phyloP scores from a whole-genome alignment of 1,140 invertebrate species.

The Bombus breviceps region DNA sequence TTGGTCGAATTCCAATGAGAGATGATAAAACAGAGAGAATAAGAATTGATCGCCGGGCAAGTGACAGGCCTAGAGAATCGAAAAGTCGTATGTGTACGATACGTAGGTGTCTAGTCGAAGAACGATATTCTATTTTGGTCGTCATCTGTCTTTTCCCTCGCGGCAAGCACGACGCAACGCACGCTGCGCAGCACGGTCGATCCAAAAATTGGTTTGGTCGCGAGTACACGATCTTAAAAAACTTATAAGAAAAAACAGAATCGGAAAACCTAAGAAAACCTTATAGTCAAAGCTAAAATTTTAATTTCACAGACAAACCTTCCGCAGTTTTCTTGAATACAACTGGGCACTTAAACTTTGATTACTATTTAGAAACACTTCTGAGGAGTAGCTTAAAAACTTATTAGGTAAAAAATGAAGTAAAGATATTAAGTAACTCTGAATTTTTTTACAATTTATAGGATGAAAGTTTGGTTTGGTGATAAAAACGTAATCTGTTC shows the following conservation, averaged over 20 bases:
- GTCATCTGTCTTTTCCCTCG: constrained; percentile 60
- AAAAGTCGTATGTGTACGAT: constrained; percentile 39
- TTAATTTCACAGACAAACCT: not conserved
- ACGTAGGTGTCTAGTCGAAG: constrained; percentile 60
- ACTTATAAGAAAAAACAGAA: not conserved
- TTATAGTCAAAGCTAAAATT: not conserved
- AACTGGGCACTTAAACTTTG: no score
- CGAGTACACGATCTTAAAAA: constrained; percentile 34
- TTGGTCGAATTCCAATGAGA: not conserved
- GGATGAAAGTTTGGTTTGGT: no score
- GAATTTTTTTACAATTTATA: not conserved
- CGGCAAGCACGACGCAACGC: constrained; percentile 52
- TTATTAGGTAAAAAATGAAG: not conserved
- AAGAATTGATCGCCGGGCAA: not conserved
- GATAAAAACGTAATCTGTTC: not conserved
- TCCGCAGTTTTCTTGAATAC: no score
- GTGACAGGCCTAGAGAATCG: constrained; percentile 40
- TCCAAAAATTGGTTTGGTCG: constrained; percentile 42
- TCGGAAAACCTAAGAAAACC: not conserved
- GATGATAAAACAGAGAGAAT: not conserved
- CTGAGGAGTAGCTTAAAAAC: not conserved
- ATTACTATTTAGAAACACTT: not conserved
- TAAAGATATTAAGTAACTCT: not conserved
- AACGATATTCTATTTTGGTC: constrained; percentile 62
- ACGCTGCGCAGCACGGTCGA: constrained; percentile 39